Evolutionary conservation across 2,113 vertebrate genomes (phyloP).

Genomic region (Tiliqua scincoides): DNA sequence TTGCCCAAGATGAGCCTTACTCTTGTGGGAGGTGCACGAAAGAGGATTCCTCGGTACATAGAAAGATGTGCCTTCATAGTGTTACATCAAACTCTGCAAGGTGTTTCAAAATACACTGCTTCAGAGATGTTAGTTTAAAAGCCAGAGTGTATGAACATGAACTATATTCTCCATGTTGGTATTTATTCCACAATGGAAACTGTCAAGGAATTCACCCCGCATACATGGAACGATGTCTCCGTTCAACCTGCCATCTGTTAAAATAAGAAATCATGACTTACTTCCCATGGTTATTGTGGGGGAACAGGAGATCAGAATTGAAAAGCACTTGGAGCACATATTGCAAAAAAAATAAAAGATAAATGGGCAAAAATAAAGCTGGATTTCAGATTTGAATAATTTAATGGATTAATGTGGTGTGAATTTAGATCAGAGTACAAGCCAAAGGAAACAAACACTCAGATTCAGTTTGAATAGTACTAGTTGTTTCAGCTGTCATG

Average conservation of each 20-base stretch:
- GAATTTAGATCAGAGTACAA: conserved; percentile 8
- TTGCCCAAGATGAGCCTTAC: background rate
- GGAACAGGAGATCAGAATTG: background rate
- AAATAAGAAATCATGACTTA: background rate
- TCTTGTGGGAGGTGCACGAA: background rate
- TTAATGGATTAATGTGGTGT: conserved; percentile 28
- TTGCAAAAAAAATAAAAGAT: background rate
- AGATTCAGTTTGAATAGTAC: conserved; percentile 1
- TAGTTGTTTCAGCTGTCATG: conserved; percentile 21
- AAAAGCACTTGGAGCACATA: background rate
- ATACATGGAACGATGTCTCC: background rate
- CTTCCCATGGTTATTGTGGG: background rate
- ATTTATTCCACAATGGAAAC: background rate
- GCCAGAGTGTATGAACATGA: background rate
- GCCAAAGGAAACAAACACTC: conserved; percentile 28
- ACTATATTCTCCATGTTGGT: background rate
- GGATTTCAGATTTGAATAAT: conserved; percentile 29
- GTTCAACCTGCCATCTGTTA: background rate
- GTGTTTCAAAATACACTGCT: background rate
- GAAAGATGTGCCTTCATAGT: background rate
- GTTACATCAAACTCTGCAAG: background rate
- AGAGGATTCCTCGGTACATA: background rate
- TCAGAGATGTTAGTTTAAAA: background rate
- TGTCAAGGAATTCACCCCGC: background rate
- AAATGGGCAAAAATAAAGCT: background rate